Base-by-base conservation (phyloP, 2,888 invertebrate species). In the Dyspetes luteomarginatus region DNA sequence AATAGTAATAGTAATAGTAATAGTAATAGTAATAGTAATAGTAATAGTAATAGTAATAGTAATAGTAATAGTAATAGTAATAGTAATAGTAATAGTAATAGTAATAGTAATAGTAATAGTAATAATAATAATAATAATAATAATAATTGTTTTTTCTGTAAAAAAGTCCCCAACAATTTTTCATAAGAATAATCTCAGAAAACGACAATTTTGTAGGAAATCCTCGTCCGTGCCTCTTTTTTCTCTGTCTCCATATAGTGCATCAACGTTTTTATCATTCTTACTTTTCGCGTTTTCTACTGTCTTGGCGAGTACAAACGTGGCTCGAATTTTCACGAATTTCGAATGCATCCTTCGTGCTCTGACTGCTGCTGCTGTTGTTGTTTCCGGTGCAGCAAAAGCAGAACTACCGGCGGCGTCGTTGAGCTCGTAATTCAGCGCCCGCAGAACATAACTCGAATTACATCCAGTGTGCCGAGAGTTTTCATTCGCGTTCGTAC, bases 391-490 rank as follows among this genome's bases (percentile, higher is more conserved):
- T 73, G 64, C 64, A 69, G 73, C 73, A 52, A 4, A 24, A 5
- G 26, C 36, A 45, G 15, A 19, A 45, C 55, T 50, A 50, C 48
- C 65, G 64, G 64, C 71, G 64, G 68, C 75, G 65, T 65, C n/a
- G 26, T 3, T 41, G 74, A 58, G 50, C 48, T 65, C 69, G 52
- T 79, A 75, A 79, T 69, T 79, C 74, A 65, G 60, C 69, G 65
- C 69, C 24, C 65, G 65, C 64, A 71, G 69, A 75, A 71, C 75
- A 64, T 75, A 75, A 75, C 75, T 75, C 60, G 75, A 85, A 85
- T 83, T 83, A 80, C 84, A 83, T 84, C 83, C 75, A 72, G 43
- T 74, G 68, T 43, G 79, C 65, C 65, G 78, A 83, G 80, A 81
- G 78, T 82, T 84, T 83, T 81, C 84, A 77, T 81, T 81, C 77